phyloP scores from a whole-genome alignment of 2,797 vertebrate genomes.

The Poeciliopsis presidionis region DNA sequence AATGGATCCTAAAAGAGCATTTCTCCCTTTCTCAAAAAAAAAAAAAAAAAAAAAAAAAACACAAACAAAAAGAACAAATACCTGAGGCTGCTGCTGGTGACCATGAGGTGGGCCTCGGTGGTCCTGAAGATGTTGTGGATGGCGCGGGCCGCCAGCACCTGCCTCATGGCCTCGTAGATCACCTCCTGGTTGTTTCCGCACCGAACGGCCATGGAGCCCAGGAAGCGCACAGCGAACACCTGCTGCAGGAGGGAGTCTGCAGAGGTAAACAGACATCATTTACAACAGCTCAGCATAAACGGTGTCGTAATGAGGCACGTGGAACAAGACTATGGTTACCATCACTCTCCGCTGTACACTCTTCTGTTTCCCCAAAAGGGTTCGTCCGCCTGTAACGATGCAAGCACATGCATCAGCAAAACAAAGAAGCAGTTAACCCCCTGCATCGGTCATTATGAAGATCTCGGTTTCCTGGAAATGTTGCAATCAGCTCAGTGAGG shows the following conservation, averaged over 20 bases:
- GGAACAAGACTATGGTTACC: constrained; percentile 73
- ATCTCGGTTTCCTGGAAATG: constrained; percentile 52
- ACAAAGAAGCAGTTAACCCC: constrained; percentile 47
- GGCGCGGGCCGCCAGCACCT: constrained; percentile 94
- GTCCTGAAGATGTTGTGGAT: constrained; percentile 99
- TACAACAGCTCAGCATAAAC: background rate
- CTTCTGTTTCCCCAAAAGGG: constrained; percentile 93
- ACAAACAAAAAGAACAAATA: constrained; percentile 48
- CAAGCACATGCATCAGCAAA: constrained; percentile 21
- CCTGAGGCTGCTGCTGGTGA: constrained; percentile 91
- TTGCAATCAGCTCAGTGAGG: constrained; percentile 27
- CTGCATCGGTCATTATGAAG: constrained; percentile 32
- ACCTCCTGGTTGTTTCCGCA: constrained; percentile 87
- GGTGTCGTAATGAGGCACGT: background rate
- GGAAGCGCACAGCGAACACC: constrained; percentile 93
- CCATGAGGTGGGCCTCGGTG: constrained; percentile 94
- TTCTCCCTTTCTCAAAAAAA: background rate
- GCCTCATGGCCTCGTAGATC: constrained; percentile 98
- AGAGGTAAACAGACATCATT: constrained; percentile 6
- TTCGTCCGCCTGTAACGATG: constrained; percentile 87
- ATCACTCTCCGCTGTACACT: constrained; percentile 77
- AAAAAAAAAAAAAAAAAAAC: background rate
- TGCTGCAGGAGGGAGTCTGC: constrained; percentile 94
- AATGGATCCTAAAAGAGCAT: background rate
- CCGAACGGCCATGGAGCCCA: constrained; percentile 95